Conservation (phyloP, 2,888 invertebrate species). For the Fissipunctia ypsillon region DNA sequence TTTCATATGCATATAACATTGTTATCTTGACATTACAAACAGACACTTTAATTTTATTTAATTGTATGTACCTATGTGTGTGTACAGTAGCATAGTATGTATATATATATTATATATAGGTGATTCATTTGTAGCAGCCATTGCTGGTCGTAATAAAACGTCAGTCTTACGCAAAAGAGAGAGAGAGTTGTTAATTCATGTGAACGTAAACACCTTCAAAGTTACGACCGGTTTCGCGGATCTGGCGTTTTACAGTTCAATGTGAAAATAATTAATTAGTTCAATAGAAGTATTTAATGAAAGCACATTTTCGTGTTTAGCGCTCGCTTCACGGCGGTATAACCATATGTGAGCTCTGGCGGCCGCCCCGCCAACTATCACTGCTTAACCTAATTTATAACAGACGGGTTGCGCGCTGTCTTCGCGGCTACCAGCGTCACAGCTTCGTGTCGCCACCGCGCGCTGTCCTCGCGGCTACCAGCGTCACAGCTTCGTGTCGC, state of each 20-base stretch:
- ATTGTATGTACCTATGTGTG: too few species aligned
- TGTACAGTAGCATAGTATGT: too few species aligned
- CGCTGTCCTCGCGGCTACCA: too few species aligned
- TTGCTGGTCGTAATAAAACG: background rate
- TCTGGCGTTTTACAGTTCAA: slow-evolving; percentile 25
- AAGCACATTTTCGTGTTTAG: background rate
- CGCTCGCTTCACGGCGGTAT: slow-evolving; percentile 8
- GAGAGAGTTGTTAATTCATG: slow-evolving; percentile 25
- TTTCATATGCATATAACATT: too few species aligned
- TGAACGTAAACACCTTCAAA: slow-evolving; percentile 46
- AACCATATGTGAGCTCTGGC: slow-evolving; percentile 30
- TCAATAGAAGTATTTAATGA: slow-evolving; percentile 5
- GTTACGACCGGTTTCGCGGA: slow-evolving; percentile 5
- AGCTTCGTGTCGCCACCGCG: too few species aligned
- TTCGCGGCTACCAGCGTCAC: background rate
- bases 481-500: too few species aligned
- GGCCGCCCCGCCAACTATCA: slow-evolving; percentile 23
- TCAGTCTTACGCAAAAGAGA: slow-evolving; percentile 5
- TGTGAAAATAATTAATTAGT: slow-evolving; percentile 30
- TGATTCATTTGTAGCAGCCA: too few species aligned
- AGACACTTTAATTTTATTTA: too few species aligned
- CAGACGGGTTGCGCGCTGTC: slow-evolving; percentile 26
- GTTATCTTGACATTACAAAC: too few species aligned
- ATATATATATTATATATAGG: too few species aligned
- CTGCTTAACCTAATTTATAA: slow-evolving; percentile 34